Percentiles rank a stretch among this genome's conserved stretches.
These are phyloP conservation scores for Nasonovia ribisnigri DNA, from an alignment of 2,888 invertebrate genomes.

Conservation along the genomic window DNA sequence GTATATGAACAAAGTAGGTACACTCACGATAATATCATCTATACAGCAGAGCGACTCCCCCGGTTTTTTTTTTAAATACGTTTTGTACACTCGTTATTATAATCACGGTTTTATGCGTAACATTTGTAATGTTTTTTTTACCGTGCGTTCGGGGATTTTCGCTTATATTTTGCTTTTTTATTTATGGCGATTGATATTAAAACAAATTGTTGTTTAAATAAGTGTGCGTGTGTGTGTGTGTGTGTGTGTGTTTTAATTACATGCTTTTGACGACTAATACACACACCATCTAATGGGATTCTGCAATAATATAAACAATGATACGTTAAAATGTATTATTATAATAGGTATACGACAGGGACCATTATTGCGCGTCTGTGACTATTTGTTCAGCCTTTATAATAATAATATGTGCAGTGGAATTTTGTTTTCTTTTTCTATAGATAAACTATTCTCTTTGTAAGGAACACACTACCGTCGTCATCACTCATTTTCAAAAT, in stretches of 20 bases:
- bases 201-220: neutral
- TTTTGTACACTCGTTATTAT: neutral
- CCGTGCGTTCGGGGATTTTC: neutral
- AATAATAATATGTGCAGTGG: neutral
- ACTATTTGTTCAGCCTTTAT: neutral
- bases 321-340: neutral
- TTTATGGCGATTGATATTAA: neutral
- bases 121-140: neutral
- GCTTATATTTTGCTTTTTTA: neutral
- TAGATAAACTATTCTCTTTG: neutral
- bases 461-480: neutral
- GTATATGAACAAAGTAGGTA: neutral
- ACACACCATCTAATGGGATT: neutral
- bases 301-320: neutral
- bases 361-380: neutral
- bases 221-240: neutral
- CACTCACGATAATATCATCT: neutral
- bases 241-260: neutral
- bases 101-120: neutral
- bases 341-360: neutral
- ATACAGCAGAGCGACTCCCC: neutral
- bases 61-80: neutral
- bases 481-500: neutral
- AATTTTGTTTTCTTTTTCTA: neutral
- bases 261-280: neutral